Conservation (phyloP, 2,113 vertebrate genomes). For the Mellivora capensis region DNA sequence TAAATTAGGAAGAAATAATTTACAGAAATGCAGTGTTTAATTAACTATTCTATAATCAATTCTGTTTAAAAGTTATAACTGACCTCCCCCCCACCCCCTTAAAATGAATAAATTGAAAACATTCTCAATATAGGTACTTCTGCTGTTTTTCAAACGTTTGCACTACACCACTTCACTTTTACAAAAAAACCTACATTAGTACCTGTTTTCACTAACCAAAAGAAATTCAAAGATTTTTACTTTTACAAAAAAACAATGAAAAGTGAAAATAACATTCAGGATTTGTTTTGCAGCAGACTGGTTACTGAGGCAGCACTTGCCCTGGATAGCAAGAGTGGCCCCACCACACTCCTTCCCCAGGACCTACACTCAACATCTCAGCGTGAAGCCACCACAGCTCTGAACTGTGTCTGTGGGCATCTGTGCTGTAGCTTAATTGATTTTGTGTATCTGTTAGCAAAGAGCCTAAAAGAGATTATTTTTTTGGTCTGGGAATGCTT, state of each 20-base stretch:
- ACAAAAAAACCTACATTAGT: neutral
- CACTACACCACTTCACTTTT: neutral
- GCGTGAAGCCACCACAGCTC: neutral
- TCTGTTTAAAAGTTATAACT: conserved; percentile 8
- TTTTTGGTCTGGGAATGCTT: neutral
- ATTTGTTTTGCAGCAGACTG: neutral
- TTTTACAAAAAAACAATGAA: neutral
- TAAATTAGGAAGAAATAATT: neutral
- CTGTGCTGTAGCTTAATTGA: neutral
- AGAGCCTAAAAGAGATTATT: neutral
- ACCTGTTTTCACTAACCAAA: neutral
- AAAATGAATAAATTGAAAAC: conserved; percentile 42
- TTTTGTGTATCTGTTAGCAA: neutral
- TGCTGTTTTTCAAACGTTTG: neutral
- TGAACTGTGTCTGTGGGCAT: neutral
- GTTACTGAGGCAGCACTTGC: neutral
- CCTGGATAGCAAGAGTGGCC: neutral
- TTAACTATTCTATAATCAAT: neutral
- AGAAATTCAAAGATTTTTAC: neutral
- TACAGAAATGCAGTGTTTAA: conserved; percentile 10
- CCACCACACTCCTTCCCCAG: neutral
- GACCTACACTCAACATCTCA: neutral
- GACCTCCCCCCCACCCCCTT: neutral
- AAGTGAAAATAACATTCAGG: neutral
- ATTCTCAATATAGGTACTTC: neutral